Evolutionary conservation across 2,888 invertebrate genomes (phyloP), one percentile per base, ranked within the genome.

Genomic region (Mayetiola destructor): DNA sequence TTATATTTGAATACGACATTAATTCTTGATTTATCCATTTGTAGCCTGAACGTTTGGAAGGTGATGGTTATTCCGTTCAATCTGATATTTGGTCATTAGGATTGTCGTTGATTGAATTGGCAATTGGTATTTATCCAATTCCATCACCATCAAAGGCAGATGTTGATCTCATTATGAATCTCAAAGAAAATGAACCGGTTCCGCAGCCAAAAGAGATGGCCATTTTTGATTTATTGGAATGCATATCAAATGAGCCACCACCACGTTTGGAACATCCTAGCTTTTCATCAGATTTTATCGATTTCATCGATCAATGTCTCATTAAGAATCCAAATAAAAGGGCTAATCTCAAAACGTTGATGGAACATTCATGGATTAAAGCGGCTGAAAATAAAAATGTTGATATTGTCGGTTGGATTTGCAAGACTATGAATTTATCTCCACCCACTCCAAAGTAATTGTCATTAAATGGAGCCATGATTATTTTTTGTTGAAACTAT

Each of bases 31-130:
- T 29, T 30, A n/a, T 29, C 16, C n/a, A n/a, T 29, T 40, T 40
- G 23, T 70, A 96, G 95, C 99, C 99, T 3, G 99, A 99, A 75
- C 80, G 99, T 68, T 78, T 99, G 57, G 95, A 96, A 75, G 99
- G 99, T 53, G 93, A 93, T 0, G 94, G 95, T 72, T 99, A 99
- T 70, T 92, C 94, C 1, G 95, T 99, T 42, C 92, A 96, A 68
- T 96, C 96, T 59, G 99, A 99, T 73, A 94, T 99, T 65, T 99
- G 99, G 99, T 95, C 95, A n/a, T 76, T 99, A 59, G 99, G 99
- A 0, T 75, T 99, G 54, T 97, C 97, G 0, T 75, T 99, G 57
- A 95, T 99, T 4, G 99, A 99, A 76, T 91, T 99, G 91, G 95
- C 96, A 0, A 91, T 97, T 61, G 97, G 97, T 16, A 89, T 93